Conservation (phyloP, 2,797 vertebrate genomes). For the Novumbra hubbsi region DNA sequence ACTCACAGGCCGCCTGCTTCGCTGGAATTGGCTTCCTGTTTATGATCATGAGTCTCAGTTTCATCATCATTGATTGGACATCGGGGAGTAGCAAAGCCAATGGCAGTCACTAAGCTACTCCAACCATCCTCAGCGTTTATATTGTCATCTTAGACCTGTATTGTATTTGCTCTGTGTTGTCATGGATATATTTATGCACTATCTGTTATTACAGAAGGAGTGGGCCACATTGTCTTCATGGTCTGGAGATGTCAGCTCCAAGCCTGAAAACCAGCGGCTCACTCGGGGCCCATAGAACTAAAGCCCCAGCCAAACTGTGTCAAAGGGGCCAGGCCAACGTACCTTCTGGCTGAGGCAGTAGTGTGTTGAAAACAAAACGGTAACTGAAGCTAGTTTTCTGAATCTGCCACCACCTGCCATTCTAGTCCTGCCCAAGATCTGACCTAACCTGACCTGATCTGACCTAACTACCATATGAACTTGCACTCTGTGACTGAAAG, state of each 20-base stretch:
- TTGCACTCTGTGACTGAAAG: conserved; percentile 29
- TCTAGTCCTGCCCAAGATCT: conserved; percentile 7
- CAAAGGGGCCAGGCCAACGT: conserved; percentile 36
- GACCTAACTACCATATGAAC: conserved; percentile 9
- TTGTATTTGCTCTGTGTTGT: conserved; percentile 52
- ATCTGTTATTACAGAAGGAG: conserved; percentile 33
- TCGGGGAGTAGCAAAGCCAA: conserved; percentile 77
- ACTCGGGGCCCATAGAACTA: conserved; percentile 33
- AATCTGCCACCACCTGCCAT: conserved; percentile 13
- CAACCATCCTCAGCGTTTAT: conserved; percentile 16
- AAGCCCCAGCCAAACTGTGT: conserved; percentile 48
- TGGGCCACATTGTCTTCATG: conserved; percentile 20
- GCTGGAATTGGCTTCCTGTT: conserved; percentile 89
- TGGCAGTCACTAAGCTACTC: conserved; percentile 82
- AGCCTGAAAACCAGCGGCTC: conserved; percentile 14
- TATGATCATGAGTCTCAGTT: conserved; percentile 97
- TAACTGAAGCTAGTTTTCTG: conserved; percentile 18
- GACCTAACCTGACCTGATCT: no score
- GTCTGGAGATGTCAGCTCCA: conserved; percentile 21
- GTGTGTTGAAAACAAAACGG: conserved; percentile 25
- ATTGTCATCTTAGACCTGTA: conserved; percentile 51
- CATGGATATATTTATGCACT: conserved; percentile 46
- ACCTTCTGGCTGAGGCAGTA: conserved; percentile 28
- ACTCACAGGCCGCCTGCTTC: conserved; percentile 86
- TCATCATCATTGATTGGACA: conserved; percentile 95